Evolutionary conservation across 2,888 invertebrate species (phyloP), one percentile per base, ranked within the genome.

Genomic region (Fragum whitleyi): DNA sequence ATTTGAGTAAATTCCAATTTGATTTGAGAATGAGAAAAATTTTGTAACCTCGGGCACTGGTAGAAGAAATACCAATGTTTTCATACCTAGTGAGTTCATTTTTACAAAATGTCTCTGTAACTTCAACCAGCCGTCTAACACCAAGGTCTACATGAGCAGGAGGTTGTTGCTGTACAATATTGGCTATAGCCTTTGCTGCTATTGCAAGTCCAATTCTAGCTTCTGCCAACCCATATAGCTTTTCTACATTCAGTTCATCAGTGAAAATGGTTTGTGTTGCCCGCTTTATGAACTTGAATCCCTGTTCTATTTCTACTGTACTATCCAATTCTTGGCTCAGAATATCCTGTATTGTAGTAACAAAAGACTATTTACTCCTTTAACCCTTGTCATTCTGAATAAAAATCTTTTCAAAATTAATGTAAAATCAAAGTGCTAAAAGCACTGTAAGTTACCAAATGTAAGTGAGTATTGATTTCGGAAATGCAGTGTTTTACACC

Each of bases 171-270:
- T n/a, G 21, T 39, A 70, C 55, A 14, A 57, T n/a, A 28, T 36
- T n/a, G 28, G 55, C 70, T 36, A 57, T 70, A 11, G 26, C 36
- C 32, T 83, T 85, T 7, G 90, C 90, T 0, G 83, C 76, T 16
- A 88, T 80, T 32, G 80, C 68, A 36, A 90, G 86, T 0, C 89
- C 89, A 74, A 83, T 88, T 47, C 90, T 79, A 26, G 82, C 78
- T 29, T 77, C 72, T 7, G 90, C 90, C 39, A 90, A 29, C 19
- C 82, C 82, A 53, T 82, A 82, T 23, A 89, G 47, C 57, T 86
- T 84, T 23, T 79, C 79, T 3, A 89, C 79, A 65, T 70, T 36
- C 19, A 85, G 53, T 9, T 42, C 67, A 57, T 81, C 72, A 14
- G 16, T 57, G 26, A 65, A 29, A n/a, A 88, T 72, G 51, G 61